These are phyloP conservation scores for Netelia virgata DNA, from an alignment of 2,888 invertebrate species.

Conservation along the genomic window DNA sequence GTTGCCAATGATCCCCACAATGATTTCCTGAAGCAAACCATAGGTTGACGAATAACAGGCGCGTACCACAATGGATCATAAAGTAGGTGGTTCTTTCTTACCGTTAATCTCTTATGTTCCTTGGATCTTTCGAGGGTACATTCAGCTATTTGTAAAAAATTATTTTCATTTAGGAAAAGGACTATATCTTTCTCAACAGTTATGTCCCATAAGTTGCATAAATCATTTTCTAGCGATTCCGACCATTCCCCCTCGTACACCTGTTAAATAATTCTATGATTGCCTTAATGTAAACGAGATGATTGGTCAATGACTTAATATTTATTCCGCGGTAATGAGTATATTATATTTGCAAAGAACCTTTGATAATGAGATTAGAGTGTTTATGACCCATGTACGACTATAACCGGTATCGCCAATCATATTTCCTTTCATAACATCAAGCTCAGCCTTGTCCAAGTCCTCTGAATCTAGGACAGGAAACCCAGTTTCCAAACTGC, in stretches of 20 bases:
- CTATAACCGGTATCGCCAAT: slow-evolving; percentile 94
- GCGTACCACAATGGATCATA: slow-evolving; percentile 17
- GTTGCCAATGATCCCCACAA: slow-evolving; percentile 94
- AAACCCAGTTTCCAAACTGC: background rate
- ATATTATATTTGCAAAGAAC: slow-evolving; percentile 66
- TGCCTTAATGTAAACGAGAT: no score
- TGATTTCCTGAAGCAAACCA: slow-evolving; percentile 88
- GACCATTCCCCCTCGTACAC: slow-evolving; percentile 86
- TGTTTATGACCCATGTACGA: slow-evolving; percentile 83
- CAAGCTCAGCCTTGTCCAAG: slow-evolving; percentile 83
- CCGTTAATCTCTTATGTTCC: slow-evolving; percentile 87
- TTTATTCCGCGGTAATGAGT: background rate
- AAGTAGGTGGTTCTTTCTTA: slow-evolving; percentile 64
- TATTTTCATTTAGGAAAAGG: slow-evolving; percentile 88
- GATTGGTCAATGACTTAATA: no score
- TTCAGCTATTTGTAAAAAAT: slow-evolving; percentile 89
- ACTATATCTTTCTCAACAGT: slow-evolving; percentile 92
- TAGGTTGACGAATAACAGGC: slow-evolving; percentile 1
- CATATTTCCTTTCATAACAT: slow-evolving; percentile 89
- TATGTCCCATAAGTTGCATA: slow-evolving; percentile 95
- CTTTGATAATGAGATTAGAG: slow-evolving; percentile 78
- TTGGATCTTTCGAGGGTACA: slow-evolving; percentile 87
- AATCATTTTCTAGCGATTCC: slow-evolving; percentile 89
- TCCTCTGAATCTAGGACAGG: slow-evolving; percentile 75
- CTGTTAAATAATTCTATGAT: slow-evolving; percentile 68